Percentiles rank a stretch among this genome's conserved stretches.
phyloP scores from a whole-genome alignment of 2,888 invertebrate genomes.

The Griposia aprilina region DNA sequence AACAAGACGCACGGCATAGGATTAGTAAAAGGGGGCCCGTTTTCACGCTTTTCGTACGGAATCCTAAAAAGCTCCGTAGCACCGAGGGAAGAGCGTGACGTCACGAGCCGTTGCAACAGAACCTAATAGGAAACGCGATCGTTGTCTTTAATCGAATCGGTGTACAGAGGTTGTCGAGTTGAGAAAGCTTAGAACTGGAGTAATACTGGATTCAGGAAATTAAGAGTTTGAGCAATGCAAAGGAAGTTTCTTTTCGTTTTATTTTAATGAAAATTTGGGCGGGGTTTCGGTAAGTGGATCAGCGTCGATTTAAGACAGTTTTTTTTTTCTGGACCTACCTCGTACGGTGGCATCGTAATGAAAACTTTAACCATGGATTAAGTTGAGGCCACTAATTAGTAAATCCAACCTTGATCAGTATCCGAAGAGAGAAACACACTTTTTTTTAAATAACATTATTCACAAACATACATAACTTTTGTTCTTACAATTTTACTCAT shows the following conservation, averaged over 20 bases:
- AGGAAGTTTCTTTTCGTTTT: slow-evolving; percentile 31
- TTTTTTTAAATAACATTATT: no score
- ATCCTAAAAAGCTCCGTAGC: slow-evolving; percentile 59
- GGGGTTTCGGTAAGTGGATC: slow-evolving; percentile 16
- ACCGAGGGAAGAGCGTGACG: slow-evolving; percentile 75
- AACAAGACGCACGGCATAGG: neutral
- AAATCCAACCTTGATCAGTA: neutral
- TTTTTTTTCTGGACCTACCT: neutral
- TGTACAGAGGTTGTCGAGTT: slow-evolving; percentile 68
- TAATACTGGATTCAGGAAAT: slow-evolving; percentile 61
- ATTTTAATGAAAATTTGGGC: slow-evolving; percentile 21
- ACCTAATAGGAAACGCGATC: slow-evolving; percentile 86
- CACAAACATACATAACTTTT: no score
- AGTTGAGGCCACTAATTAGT: neutral
- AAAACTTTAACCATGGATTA: neutral
- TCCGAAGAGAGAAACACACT: neutral
- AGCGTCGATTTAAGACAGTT: neutral
- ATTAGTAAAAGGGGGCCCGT: fast-evolving
- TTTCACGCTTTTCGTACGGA: neutral
- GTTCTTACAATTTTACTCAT: no score
- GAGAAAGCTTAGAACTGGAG: slow-evolving; percentile 60
- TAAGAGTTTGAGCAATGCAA: slow-evolving; percentile 42
- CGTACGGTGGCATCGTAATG: neutral
- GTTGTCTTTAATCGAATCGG: slow-evolving; percentile 86
- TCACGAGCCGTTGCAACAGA: slow-evolving; percentile 81